phyloP scores from a whole-genome alignment of 2,888 invertebrate genomes.

The Exephanes ischioxanthus region DNA sequence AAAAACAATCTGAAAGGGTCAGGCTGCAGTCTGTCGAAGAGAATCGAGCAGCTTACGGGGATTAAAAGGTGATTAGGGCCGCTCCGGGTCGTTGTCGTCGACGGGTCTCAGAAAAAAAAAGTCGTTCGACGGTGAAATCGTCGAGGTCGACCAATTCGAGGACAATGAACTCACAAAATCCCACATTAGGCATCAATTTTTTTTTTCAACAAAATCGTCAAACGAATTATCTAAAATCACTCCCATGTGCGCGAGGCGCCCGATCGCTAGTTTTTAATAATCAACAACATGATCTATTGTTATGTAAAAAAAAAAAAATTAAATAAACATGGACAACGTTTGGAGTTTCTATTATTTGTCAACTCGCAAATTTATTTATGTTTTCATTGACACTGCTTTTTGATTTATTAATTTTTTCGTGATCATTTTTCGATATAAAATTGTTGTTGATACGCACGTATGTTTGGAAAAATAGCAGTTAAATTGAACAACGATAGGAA shows the following conservation, averaged over 20 bases:
- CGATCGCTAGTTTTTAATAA: too few relatives aligned
- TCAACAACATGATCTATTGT: too few relatives aligned
- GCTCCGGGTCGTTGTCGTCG: conserved; percentile 9
- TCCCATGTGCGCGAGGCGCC: too few relatives aligned
- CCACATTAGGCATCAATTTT: too few relatives aligned
- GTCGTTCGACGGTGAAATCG: not conserved
- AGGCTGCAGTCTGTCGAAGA: conserved; percentile 9
- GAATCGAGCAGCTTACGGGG: conserved; percentile 44
- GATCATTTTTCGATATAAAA: not conserved
- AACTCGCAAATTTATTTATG: too few relatives aligned
- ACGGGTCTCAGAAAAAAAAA: not conserved
- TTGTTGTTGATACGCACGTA: not conserved
- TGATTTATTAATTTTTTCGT: not conserved
- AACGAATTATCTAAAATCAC: too few relatives aligned
- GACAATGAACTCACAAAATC: too few relatives aligned
- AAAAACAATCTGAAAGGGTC: not conserved
- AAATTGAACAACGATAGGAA: not conserved
- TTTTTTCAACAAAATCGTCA: too few relatives aligned
- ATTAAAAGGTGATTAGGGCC: conserved; percentile 56
- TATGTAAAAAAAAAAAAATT: too few relatives aligned
- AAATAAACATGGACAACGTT: too few relatives aligned
- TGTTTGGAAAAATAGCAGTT: not conserved
- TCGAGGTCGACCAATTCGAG: not conserved
- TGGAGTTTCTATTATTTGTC: too few relatives aligned
- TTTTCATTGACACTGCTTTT: too few relatives aligned